Percentiles rank a stretch among this genome's conserved stretches.
These are phyloP conservation scores for Acipenser ruthenus DNA, from an alignment of 2,797 vertebrate species.

Conservation along the genomic window DNA sequence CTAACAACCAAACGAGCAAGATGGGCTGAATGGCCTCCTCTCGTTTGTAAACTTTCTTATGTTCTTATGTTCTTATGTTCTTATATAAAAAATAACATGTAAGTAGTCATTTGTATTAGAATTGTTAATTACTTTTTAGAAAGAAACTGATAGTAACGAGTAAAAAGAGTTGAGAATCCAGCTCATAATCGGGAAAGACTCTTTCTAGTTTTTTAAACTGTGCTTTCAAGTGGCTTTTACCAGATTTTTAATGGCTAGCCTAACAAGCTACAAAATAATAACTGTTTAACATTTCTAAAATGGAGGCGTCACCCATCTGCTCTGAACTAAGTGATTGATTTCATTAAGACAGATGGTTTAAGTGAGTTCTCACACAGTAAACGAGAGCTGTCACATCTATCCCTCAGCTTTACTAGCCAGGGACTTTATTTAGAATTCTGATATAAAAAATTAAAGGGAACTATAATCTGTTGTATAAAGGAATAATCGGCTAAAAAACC, in stretches of 20 bases:
- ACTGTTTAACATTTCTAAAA: slow-evolving; percentile 12
- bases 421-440: slow-evolving; percentile 9
- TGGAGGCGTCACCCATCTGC: slow-evolving; percentile 19
- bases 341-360: slow-evolving; percentile 8
- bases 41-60: too few relatives aligned
- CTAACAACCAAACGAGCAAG: too few relatives aligned
- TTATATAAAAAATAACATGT: too few relatives aligned
- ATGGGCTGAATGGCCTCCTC: too few relatives aligned
- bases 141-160: too few relatives aligned
- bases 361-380: slow-evolving; percentile 5
- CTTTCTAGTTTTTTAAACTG: not conserved
- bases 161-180: too few relatives aligned
- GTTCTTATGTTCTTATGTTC: too few relatives aligned
- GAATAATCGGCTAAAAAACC: slow-evolving; percentile 1
- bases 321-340: slow-evolving; percentile 14
- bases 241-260: slow-evolving; percentile 8
- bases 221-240: slow-evolving; percentile 13
- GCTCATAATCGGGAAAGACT: too few relatives aligned
- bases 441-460: not conserved
- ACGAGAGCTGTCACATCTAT: slow-evolving; percentile 6
- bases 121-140: too few relatives aligned
- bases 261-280: slow-evolving; percentile 11
- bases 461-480: slow-evolving; percentile 7
- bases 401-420: slow-evolving; percentile 1
- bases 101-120: too few relatives aligned